A percentile compares a stretch with the other conserved stretches of the same genome.
phyloP scores from a whole-genome alignment of 1,140 invertebrate species.

The Heterodera carotae region DNA sequence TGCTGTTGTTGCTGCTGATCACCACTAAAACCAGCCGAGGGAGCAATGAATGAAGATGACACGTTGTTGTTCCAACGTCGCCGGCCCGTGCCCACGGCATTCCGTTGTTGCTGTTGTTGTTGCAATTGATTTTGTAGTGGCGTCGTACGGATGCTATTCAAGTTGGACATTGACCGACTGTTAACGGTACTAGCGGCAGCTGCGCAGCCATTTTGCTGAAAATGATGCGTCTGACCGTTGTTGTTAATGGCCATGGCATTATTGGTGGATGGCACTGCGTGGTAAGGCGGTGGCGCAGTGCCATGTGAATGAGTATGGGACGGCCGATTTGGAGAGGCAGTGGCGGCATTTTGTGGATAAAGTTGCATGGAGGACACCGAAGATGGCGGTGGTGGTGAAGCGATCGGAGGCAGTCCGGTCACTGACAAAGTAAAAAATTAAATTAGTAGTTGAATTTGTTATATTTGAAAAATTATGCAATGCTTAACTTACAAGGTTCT shows the following conservation, averaged over 20 bases:
- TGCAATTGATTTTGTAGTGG: conserved; percentile 27
- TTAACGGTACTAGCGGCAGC: conserved; percentile 23
- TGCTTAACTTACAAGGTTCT: neutral
- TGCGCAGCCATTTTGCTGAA: neutral
- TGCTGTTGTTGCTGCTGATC: neutral
- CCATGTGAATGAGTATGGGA: conserved; percentile 21
- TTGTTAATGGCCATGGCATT: conserved; percentile 21
- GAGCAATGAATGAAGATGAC: neutral
- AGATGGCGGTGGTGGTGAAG: neutral
- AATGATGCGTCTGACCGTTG: conserved; percentile 28
- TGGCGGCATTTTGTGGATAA: neutral
- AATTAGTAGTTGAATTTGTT: neutral
- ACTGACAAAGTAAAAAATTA: neutral
- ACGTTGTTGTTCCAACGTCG: neutral
- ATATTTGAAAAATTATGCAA: neutral
- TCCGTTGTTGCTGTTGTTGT: conserved; percentile 10
- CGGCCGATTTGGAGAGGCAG: conserved; percentile 6
- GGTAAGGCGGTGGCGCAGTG: conserved; percentile 3
- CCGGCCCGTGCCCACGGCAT: neutral
- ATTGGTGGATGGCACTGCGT: conserved; percentile 4
- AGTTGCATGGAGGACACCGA: neutral
- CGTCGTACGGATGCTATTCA: conserved; percentile 12
- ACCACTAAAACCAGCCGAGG: neutral
- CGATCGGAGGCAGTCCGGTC: conserved; percentile 2
- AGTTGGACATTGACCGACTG: conserved; percentile 53